Percentiles rank a stretch among this genome's conserved stretches.
Conservation (phyloP, 2,888 invertebrate species). For the Galerucella pusilla region DNA sequence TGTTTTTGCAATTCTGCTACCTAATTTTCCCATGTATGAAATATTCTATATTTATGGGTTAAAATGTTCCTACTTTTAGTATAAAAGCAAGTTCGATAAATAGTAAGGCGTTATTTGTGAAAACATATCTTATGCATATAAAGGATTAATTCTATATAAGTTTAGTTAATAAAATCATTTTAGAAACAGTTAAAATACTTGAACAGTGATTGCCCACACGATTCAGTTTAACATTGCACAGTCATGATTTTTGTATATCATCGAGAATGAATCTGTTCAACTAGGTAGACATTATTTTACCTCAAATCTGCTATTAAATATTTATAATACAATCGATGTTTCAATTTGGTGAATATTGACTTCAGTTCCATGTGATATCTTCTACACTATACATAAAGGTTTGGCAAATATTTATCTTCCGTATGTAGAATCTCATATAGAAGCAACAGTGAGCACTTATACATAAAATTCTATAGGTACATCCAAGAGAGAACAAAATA, state of each 20-base stretch:
- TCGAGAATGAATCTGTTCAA: conserved; percentile 14
- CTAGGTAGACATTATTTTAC: conserved; percentile 1
- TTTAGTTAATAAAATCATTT: conserved; percentile 47
- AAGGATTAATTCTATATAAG: conserved; percentile 27
- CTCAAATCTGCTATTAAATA: neutral
- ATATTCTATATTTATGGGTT: neutral
- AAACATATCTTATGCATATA: conserved; percentile 29
- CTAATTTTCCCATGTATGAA: neutral
- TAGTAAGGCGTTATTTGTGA: conserved; percentile 25
- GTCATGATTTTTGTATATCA: conserved; percentile 37
- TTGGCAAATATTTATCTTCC: too few relatives aligned
- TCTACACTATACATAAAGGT: neutral
- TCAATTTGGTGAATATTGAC: too few relatives aligned
- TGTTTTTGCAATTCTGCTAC: neutral
- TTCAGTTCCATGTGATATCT: too few relatives aligned
- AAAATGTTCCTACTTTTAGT: neutral
- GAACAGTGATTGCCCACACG: conserved; percentile 56
- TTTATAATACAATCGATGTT: too few relatives aligned
- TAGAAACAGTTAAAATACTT: conserved; percentile 52
- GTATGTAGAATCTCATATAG: too few relatives aligned
- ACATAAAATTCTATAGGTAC: too few relatives aligned
- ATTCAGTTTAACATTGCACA: conserved; percentile 46
- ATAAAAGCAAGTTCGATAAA: neutral
- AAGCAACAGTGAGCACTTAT: too few relatives aligned
- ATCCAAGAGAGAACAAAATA: too few relatives aligned